phyloP scores from a whole-genome alignment of 2,797 vertebrate species.

The Ceyx erithaca region DNA sequence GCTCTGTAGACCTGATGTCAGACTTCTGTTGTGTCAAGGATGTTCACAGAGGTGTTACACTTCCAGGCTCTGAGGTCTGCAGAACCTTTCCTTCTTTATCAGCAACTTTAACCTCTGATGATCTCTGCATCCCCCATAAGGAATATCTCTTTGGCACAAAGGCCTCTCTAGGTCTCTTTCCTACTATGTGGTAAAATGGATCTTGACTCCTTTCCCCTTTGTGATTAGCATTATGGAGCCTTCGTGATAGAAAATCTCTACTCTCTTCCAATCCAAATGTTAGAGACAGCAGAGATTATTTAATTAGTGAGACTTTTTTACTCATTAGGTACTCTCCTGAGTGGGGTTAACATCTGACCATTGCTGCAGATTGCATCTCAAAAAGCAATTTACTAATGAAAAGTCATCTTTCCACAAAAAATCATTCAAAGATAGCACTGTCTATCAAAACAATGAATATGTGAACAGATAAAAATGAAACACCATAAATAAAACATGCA shows the following conservation, averaged over 20 bases:
- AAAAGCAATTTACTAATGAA: constrained; percentile 16
- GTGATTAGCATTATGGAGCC: background rate
- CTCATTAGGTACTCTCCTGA: background rate
- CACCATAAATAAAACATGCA: constrained; percentile 39
- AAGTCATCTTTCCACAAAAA: constrained; percentile 4
- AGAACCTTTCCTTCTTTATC: background rate
- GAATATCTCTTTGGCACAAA: background rate
- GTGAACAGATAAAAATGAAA: constrained; percentile 28
- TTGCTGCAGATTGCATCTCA: background rate
- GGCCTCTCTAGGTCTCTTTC: background rate
- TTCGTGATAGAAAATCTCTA: background rate
- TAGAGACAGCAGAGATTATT: background rate
- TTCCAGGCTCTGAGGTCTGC: background rate
- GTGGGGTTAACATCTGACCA: background rate
- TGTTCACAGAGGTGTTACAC: background rate
- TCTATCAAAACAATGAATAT: constrained; percentile 40
- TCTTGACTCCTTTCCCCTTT: background rate
- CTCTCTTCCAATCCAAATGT: background rate
- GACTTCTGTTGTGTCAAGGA: background rate
- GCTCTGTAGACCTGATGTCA: background rate
- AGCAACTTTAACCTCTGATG: background rate
- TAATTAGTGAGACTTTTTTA: background rate
- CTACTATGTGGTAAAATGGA: background rate
- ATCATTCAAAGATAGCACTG: background rate
- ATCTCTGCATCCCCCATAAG: background rate